Evolutionary conservation across 92 coral and sea anemone species (phyloP), one percentile per base, ranked within the genome.

Genomic region (Desmophyllum pertusum): DNA sequence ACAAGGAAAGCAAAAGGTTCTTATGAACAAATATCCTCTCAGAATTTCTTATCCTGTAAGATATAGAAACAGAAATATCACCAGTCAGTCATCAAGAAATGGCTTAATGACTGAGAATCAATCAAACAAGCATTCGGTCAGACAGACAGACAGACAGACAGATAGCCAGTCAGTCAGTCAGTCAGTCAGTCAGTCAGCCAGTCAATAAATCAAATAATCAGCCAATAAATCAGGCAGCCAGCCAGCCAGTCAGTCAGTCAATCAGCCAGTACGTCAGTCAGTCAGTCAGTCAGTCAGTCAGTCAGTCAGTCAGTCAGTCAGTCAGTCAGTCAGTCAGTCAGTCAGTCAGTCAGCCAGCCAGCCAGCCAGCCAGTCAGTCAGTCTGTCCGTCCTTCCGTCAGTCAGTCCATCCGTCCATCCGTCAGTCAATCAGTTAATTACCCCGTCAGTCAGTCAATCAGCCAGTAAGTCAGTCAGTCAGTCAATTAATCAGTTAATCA

Each of bases 1-100:
- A 72, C 41, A 82, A 27, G 59, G 86, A 71, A 41, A 80, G 76
- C 23, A 80, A 18, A 7, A 80, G 77, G 41, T 80, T 80, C 63
- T 80, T 80, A 40, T 80, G 84, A 30, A 69, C 84, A 50, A 80
- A 80, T 51, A 80, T 80, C 67, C 77, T 67, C 51, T 80, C 84
- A 0, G 84, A 80, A 30, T 80, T 80, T 15, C 64, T 50, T 33
- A 80, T 50, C 70, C 84, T 80, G 68, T 23, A 36, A 69, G 14
- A 68, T 19, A 27, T 30, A 31, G 5, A 14, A 65, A 23, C 31
- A 3, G n/a, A n/a, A n/a, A n/a, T n/a, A n/a, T n/a, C n/a, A n/a
- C n/a, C n/a, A n/a, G n/a, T n/a, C n/a, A n/a, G n/a, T n/a, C n/a
- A n/a, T n/a, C n/a, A n/a, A n/a, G n/a, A n/a, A n/a, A n/a, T n/a